Evolutionary conservation across 2,888 invertebrate genomes (phyloP).

Genomic region (Seira sanloemensis): DNA sequence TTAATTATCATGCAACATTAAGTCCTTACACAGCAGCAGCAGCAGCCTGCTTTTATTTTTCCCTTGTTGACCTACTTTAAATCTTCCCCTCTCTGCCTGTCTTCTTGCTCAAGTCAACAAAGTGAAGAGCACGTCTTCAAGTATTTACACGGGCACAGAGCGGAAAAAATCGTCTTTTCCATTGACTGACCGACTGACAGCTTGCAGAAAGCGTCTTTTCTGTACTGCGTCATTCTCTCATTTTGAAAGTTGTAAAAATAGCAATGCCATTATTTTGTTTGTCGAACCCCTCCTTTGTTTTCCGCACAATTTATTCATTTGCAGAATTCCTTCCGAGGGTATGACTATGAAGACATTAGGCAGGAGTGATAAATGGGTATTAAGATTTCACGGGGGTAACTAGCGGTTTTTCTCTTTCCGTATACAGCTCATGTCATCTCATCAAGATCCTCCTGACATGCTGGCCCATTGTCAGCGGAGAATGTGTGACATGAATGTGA

Average conservation of each 20-base stretch:
- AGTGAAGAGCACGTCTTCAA: not conserved
- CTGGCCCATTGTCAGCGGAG: slow-evolving; percentile 13
- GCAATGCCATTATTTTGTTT: not conserved
- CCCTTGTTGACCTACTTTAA: not conserved
- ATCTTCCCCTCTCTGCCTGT: not conserved
- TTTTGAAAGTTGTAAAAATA: slow-evolving; percentile 5
- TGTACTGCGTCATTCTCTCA: not conserved
- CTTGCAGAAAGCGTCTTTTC: not conserved
- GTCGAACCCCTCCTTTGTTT: slow-evolving; percentile 3
- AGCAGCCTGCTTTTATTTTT: slow-evolving; percentile 22
- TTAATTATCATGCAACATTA: slow-evolving; percentile 6
- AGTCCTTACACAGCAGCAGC: not conserved
- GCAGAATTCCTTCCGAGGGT: too few species aligned
- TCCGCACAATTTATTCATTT: too few species aligned
- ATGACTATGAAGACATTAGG: not conserved
- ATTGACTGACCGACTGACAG: slow-evolving; percentile 51
- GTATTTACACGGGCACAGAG: slow-evolving; percentile 7
- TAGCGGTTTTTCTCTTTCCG: not conserved
- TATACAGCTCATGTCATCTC: not conserved
- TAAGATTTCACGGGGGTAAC: not conserved
- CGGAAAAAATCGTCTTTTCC: slow-evolving; percentile 46
- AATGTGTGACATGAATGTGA: slow-evolving; percentile 7
- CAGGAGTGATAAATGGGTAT: not conserved
- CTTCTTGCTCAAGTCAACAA: not conserved
- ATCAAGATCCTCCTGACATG: not conserved